These are phyloP conservation scores for Pantherophis alleghaniensis DNA, from an alignment of 2,797 vertebrate genomes.

Conservation along the genomic window DNA sequence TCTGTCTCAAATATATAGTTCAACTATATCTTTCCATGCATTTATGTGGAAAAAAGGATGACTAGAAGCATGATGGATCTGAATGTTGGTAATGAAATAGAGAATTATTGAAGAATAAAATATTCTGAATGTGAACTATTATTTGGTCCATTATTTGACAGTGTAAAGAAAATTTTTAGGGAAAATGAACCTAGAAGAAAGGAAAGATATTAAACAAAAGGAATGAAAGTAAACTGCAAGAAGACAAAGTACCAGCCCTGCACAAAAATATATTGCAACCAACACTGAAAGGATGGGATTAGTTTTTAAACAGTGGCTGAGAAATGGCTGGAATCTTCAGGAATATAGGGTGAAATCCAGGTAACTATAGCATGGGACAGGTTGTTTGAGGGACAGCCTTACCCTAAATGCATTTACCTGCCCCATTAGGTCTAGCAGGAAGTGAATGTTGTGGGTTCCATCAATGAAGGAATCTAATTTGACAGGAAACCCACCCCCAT, in stretches of 20 bases:
- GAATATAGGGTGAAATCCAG: not conserved
- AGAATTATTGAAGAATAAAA: not conserved
- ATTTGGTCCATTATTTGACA: not conserved
- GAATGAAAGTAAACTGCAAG: not conserved
- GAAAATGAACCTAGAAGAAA: not conserved
- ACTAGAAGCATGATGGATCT: not conserved
- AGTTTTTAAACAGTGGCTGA: not conserved
- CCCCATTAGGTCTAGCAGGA: not conserved
- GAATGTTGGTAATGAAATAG: not conserved
- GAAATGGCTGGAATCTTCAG: not conserved
- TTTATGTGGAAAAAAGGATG: not conserved
- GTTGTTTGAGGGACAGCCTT: not conserved
- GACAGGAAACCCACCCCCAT: not conserved
- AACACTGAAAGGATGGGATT: not conserved
- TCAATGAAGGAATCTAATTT: not conserved
- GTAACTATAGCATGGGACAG: not conserved
- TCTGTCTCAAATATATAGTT: not conserved
- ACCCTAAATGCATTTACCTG: not conserved
- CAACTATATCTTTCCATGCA: not conserved
- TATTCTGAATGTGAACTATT: not conserved
- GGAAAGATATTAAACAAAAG: not conserved
- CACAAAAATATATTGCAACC: not conserved
- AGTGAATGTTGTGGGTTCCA: not conserved
- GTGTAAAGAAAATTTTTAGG: not conserved
- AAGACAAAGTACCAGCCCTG: not conserved